phyloP scores from a whole-genome alignment of 1,140 invertebrate genomes.

The Carposina sasakii region DNA sequence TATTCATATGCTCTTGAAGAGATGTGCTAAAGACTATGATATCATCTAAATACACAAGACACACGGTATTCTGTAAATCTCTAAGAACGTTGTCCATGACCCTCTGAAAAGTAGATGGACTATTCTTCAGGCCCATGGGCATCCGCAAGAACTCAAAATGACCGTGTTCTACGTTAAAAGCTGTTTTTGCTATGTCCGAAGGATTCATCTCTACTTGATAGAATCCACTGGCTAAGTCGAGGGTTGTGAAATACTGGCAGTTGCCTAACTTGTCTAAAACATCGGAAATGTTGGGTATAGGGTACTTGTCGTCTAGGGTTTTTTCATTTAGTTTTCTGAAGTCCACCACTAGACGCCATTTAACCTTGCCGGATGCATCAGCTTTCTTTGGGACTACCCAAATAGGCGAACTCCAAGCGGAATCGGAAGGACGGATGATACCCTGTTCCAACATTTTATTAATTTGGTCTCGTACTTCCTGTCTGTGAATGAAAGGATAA shows the following conservation, averaged over 20 bases:
- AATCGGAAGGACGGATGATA: too few species aligned
- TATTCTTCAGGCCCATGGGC: slow-evolving; percentile 10
- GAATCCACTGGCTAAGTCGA: slow-evolving; percentile 67
- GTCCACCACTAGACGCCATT: slow-evolving; percentile 43
- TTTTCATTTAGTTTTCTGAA: too few species aligned
- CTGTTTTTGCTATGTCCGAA: slow-evolving; percentile 49
- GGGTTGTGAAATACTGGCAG: slow-evolving; percentile 47
- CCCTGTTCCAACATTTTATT: too few species aligned
- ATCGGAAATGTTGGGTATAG: slow-evolving; percentile 67
- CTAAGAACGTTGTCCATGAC: slow-evolving; percentile 29
- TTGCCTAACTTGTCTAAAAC: slow-evolving; percentile 37
- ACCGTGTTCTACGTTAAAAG: slow-evolving; percentile 38
- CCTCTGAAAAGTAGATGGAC: too few species aligned
- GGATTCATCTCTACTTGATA: slow-evolving; percentile 59
- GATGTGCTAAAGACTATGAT: too few species aligned
- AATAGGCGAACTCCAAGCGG: too few species aligned
- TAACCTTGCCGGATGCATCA: slow-evolving; percentile 20
- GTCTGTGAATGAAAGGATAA: neutral
- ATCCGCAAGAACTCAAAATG: slow-evolving; percentile 39
- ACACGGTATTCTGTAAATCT: slow-evolving; percentile 30
- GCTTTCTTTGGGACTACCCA: too few species aligned
- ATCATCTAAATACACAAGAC: too few species aligned
- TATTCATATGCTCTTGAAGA: slow-evolving; percentile 25
- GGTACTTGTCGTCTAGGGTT: slow-evolving; percentile 62
- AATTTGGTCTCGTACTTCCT: neutral